These are phyloP conservation scores for Lagocephalus sceleratus DNA, from an alignment of 2,797 vertebrate genomes.

Conservation along the genomic window DNA sequence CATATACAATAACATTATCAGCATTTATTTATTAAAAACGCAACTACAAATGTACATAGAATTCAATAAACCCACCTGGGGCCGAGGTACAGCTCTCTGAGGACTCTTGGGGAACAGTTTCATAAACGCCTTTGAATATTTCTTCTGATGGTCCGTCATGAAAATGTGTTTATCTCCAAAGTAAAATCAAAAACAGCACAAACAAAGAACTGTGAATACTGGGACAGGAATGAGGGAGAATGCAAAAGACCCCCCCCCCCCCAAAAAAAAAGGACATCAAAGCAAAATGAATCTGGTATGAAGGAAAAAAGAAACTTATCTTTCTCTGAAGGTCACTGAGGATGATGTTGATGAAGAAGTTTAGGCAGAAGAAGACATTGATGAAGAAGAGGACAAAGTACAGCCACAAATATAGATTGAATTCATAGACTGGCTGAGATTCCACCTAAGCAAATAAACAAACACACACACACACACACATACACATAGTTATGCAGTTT, in stretches of 20 bases:
- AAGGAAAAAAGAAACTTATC: slow-evolving; percentile 75
- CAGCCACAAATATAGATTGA: slow-evolving; percentile 82
- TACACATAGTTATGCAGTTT: not conserved
- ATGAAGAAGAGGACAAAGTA: slow-evolving; percentile 90
- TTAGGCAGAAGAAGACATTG: slow-evolving; percentile 87
- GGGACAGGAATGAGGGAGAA: not conserved
- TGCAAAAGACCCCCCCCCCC: not conserved
- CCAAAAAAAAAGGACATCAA: not conserved
- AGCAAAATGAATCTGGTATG: not conserved
- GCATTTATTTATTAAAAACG: not conserved
- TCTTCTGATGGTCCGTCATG: slow-evolving; percentile 90
- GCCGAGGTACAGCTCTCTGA: slow-evolving; percentile 83
- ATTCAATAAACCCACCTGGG: slow-evolving; percentile 64
- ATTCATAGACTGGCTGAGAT: slow-evolving; percentile 80
- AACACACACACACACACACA: slow-evolving; percentile 8
- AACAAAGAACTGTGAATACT: not conserved
- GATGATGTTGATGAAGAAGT: slow-evolving; percentile 87
- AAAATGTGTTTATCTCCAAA: slow-evolving; percentile 89
- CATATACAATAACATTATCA: no score
- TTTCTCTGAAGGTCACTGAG: slow-evolving; percentile 90
- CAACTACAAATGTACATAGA: not conserved
- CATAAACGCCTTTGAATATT: slow-evolving; percentile 85
- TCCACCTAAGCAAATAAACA: slow-evolving; percentile 62
- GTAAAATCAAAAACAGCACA: slow-evolving; percentile 55
- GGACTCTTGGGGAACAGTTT: slow-evolving; percentile 84